phyloP scores from a whole-genome alignment of 2,888 invertebrate species.

The Pyrgus malvae region DNA sequence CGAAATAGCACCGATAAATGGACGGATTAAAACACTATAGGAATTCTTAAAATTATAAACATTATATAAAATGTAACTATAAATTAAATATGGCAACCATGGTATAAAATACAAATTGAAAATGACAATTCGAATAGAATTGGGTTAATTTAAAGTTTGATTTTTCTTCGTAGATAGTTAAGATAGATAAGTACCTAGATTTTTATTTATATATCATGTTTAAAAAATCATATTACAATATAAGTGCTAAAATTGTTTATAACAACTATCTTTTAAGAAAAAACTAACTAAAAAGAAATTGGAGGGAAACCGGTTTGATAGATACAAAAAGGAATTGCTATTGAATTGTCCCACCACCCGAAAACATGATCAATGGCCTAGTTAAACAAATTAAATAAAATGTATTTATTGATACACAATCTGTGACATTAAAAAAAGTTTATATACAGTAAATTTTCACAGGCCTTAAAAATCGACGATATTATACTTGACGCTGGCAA shows the following conservation, averaged over 20 bases:
- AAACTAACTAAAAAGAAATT: too few relatives aligned
- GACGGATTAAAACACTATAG: constrained; percentile 59
- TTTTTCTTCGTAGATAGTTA: too few relatives aligned
- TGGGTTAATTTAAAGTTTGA: too few relatives aligned
- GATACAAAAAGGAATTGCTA: too few relatives aligned
- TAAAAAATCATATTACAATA: too few relatives aligned
- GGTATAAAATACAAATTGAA: constrained; percentile 31
- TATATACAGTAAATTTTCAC: neutral
- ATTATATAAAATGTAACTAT: neutral
- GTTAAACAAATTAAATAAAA: neutral
- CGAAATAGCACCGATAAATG: constrained; percentile 63
- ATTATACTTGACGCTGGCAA: too few relatives aligned
- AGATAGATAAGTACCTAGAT: too few relatives aligned
- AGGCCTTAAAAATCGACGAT: constrained; percentile 15
- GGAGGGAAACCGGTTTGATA: too few relatives aligned
- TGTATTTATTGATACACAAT: neutral
- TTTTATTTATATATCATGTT: too few relatives aligned
- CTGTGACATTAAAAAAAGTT: constrained; percentile 4
- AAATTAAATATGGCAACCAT: constrained; percentile 71
- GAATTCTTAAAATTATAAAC: constrained; percentile 33
- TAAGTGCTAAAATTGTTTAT: too few relatives aligned
- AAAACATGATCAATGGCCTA: constrained; percentile 32
- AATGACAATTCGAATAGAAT: constrained; percentile 14
- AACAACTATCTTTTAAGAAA: too few relatives aligned
- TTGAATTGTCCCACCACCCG: constrained; percentile 60